A percentile compares a stretch with the other conserved stretches of the same genome.
Conservation (phyloP, 2,113 vertebrate genomes). For the Calyptommatus sinebrachiatus region DNA sequence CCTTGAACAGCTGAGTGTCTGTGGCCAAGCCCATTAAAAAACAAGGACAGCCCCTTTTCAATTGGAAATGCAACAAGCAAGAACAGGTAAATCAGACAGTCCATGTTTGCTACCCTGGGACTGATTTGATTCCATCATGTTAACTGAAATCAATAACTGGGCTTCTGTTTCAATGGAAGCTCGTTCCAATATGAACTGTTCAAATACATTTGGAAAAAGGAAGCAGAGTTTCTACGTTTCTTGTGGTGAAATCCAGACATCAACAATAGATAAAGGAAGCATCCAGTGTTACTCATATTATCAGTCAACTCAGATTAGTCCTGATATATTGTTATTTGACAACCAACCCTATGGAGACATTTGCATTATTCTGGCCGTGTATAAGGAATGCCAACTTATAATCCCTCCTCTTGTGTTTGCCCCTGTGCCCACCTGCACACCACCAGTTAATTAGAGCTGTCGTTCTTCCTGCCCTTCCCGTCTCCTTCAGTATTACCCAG, state of each 20-base stretch:
- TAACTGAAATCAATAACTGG: too few relatives aligned
- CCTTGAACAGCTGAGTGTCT: too few relatives aligned
- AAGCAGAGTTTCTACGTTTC: too few relatives aligned
- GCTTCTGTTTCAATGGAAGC: too few relatives aligned
- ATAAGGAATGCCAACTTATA: neutral
- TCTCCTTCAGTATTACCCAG: conserved; percentile 2
- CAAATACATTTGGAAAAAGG: too few relatives aligned
- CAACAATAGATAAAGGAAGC: neutral
- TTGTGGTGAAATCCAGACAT: neutral
- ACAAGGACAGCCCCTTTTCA: neutral
- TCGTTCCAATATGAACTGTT: too few relatives aligned
- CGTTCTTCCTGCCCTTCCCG: neutral
- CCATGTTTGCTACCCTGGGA: too few relatives aligned
- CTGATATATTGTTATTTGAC: neutral
- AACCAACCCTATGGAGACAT: neutral
- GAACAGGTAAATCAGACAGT: too few relatives aligned
- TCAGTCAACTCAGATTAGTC: neutral
- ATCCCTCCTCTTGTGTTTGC: neutral
- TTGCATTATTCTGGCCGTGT: neutral
- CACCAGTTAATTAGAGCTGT: neutral
- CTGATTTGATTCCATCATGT: too few relatives aligned
- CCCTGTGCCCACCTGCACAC: neutral
- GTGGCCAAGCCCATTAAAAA: neutral
- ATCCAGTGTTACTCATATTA: neutral
- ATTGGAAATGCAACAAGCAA: too few relatives aligned